Evolutionary conservation across 2,797 vertebrate species (phyloP), one percentile per base, ranked within the genome.

Genomic region (Prionace glauca): DNA sequence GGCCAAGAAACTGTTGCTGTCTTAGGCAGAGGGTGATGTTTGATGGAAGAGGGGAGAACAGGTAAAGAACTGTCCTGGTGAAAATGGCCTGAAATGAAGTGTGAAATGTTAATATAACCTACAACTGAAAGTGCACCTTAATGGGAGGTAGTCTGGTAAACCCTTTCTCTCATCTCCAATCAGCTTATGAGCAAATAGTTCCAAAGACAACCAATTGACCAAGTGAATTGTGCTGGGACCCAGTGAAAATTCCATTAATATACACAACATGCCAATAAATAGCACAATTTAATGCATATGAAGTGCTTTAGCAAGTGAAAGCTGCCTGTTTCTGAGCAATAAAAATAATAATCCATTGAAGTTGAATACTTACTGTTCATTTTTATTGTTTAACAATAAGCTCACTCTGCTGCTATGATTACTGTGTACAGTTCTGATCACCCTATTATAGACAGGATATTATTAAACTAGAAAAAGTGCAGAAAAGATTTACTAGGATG

Each of bases 321-420:
- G n/a, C 60, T 90, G 87, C 26, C 87, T 20, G 60, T 65, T 90
- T 62, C 87, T n/a, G 87, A 18, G 87, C 87, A 90, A n/a, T 90
- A 90, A 62, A 32, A 62, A 7, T 62, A 26, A 32, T 62, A 32
- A 29, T 32, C 26, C 22, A n/a, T 32, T 62, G 26, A 88, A 26
- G 18, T 41, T 84, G 18, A 16, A 3, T 41, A 84, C n/a, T 4
- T 81, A 20, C 18, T 41, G 4, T 45, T 41, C 36, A 84, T 5
- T 18, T 41, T 84, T 84, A 41, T 20, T 41, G 36, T 84, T 84
- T 41, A 36, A 84, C 36, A 84, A 41, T 18, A 32, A 74, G 81
- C 81, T 86, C 41, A 8, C 20, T 41, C 81, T 45, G 45, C 22
- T 65, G 62, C 62, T 41, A 22, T 12, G 20, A 45, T 5, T 56